Evolutionary conservation across 1,140 invertebrate genomes (phyloP), one percentile per base, ranked within the genome.

Genomic region (Wiebesia pumilae): DNA sequence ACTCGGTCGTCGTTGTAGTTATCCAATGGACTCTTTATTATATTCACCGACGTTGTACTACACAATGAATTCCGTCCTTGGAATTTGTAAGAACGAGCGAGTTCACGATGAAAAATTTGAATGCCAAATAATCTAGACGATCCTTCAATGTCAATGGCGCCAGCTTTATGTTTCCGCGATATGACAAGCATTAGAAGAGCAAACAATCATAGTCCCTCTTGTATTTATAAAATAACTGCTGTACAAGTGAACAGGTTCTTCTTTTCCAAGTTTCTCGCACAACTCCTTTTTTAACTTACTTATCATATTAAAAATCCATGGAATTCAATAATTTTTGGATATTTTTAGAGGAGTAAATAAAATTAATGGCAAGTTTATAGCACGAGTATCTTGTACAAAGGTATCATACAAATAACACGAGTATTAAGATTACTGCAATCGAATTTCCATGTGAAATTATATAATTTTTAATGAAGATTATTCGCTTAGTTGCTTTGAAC

Each of bases 71-170:
- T 65, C 71, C 81, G 81, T 43, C 81, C 81, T 86, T 86, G 85
- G 40, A 82, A 86, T 62, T 19, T 19, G 40, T 65, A 40, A 40
- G 40, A 79, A 40, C 16, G 43, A 75, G 58, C 83, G 83, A 82
- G 80, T 77, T 82, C 38, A 30, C 12, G 27, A 77, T 51, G 69
- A 86, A 81, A 75, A 81, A 81, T 82, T 81, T 86, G 81, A 86
- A 86, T 86, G 85, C 33, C 73, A 83, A 86, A 86, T 83, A 78
- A 86, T 86, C 80, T 85, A 51, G 85, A 86, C 67, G 69, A 77
- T 38, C 1, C 79, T 10, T 78, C 85, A 86, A 83, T 86, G 85
- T 86, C 85, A 86, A 86, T 83, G 85, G 47, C 81, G 75, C 73
- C 71, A 38, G 33, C 43, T 80, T 30, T 47, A 51, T 14, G 12